Evolutionary conservation across 2,113 vertebrate genomes (phyloP).

Genomic region (Tenrec ecaudatus): DNA sequence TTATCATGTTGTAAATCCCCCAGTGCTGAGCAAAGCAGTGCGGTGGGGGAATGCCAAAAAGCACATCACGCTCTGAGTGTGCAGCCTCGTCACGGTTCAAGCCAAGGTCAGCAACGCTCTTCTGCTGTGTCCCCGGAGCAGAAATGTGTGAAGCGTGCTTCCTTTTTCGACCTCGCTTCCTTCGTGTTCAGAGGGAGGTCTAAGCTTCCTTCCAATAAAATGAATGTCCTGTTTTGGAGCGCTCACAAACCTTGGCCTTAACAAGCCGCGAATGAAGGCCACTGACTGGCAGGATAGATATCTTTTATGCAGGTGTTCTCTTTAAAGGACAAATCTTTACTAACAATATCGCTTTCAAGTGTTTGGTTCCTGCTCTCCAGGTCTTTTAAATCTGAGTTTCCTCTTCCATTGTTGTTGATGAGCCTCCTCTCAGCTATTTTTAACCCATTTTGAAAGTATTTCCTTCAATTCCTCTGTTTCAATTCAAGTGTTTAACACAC

Average conservation of each 20-base stretch:
- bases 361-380: constrained; percentile 57
- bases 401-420: neutral
- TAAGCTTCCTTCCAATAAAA: constrained; percentile 69
- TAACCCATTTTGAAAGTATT: constrained; percentile 63
- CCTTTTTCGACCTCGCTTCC: constrained; percentile 78
- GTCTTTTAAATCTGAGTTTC: constrained; percentile 45
- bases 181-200: constrained; percentile 67
- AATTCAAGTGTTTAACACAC: constrained; percentile 64
- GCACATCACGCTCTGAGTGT: constrained; percentile 77
- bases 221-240: constrained; percentile 76
- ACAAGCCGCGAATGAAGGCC: neutral
- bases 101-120: constrained; percentile 73
- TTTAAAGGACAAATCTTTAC: constrained; percentile 66
- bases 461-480: constrained; percentile 77
- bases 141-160: constrained; percentile 81
- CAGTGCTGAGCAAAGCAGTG: constrained; percentile 69
- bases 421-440: constrained; percentile 61
- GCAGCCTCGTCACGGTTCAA: constrained; percentile 78
- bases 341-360: constrained; percentile 52
- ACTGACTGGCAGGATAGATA: constrained; percentile 46
- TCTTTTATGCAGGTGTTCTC: neutral
- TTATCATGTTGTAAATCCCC: constrained; percentile 77
- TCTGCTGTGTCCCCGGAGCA: constrained; percentile 69
- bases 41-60: constrained; percentile 77
- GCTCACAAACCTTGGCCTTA: constrained; percentile 61